Conservation (phyloP, 2,888 invertebrate genomes). For the Thyatira batis region DNA sequence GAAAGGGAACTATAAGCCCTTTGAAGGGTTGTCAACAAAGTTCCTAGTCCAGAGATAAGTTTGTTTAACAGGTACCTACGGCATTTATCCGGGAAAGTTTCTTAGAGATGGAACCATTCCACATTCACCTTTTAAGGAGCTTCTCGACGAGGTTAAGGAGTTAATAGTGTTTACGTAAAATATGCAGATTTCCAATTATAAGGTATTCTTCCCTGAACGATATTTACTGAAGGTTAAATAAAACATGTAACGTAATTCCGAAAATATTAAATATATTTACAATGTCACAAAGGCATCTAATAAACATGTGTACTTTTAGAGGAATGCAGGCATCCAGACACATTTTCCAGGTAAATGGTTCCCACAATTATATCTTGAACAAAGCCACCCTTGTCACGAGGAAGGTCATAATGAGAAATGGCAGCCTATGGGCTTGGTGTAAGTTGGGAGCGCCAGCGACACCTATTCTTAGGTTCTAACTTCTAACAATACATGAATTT, state of each 20-base stretch:
- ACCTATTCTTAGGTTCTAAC: not conserved
- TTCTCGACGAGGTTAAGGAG: not conserved
- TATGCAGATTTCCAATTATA: too few species aligned
- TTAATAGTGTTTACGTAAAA: not conserved
- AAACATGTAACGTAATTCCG: too few species aligned
- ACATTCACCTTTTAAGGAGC: conserved; percentile 19
- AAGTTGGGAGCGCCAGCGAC: conserved; percentile 23
- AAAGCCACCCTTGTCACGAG: conserved; percentile 69
- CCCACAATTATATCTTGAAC: conserved; percentile 64
- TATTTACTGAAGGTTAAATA: too few species aligned
- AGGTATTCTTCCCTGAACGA: too few species aligned
- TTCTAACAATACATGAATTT: not conserved
- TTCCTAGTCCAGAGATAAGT: conserved; percentile 44
- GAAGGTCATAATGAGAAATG: conserved; percentile 71
- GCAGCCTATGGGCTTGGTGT: conserved; percentile 35
- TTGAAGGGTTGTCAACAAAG: conserved; percentile 31
- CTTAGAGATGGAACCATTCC: conserved; percentile 30
- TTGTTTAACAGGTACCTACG: conserved; percentile 44
- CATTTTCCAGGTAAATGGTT: conserved; percentile 66
- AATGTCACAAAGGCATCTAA: conserved; percentile 11
- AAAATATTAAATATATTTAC: too few species aligned
- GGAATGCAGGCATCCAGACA: conserved; percentile 45
- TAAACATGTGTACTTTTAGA: conserved; percentile 26
- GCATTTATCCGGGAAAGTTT: conserved; percentile 36
- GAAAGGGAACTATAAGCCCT: conserved; percentile 45